Base-by-base conservation (phyloP, 2,888 invertebrate genomes). In the Formica aserva region DNA sequence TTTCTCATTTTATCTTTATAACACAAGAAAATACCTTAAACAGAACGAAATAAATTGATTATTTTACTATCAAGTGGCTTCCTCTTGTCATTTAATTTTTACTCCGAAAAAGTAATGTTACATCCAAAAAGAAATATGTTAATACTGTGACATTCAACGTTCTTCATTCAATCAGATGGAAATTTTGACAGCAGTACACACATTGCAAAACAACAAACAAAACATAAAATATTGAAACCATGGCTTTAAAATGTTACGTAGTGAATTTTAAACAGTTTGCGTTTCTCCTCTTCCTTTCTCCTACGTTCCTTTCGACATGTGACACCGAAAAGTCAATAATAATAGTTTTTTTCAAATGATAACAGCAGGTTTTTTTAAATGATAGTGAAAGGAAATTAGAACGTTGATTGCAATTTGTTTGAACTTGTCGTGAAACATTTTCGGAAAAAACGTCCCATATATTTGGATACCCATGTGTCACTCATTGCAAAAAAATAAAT, bases 41-140 rank as follows among this genome's bases (percentile, higher is more conserved):
- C 60, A 41, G n/a, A 62, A 3, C 18, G 0, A 55, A 55, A 55
- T n/a, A 26, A 57, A 38, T 0, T 48, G 48, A 6, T 5, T 67
- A 32, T 22, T 5, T 55, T 18, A 38, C 26, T 22, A 55, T 55
- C 22, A 57, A 1, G 0, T 57, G n/a, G 11, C 38, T 38, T 13
- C 4, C 8, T 74, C 60, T 35, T 35, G n/a, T 32, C 13, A 32
- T 52, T 71, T 60, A 35, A 72, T 57, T 72, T 71, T 71, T 35
- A 52, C 6, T 48, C 18, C 5, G 6, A 11, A 48, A 29, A 3
- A 29, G 4, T n/a, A 67, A 66, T 57, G 4, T 57, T 57, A 13
- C 9, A 18, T 22, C 57, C 5, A 22, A 57, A 57, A 22, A 55
- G 22, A 57, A n/a, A 57, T 2, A 57, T 55, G 9, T 22, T 22